Evolutionary conservation across 2,113 vertebrate species (phyloP).

Genomic region (Saccopteryx leptura): DNA sequence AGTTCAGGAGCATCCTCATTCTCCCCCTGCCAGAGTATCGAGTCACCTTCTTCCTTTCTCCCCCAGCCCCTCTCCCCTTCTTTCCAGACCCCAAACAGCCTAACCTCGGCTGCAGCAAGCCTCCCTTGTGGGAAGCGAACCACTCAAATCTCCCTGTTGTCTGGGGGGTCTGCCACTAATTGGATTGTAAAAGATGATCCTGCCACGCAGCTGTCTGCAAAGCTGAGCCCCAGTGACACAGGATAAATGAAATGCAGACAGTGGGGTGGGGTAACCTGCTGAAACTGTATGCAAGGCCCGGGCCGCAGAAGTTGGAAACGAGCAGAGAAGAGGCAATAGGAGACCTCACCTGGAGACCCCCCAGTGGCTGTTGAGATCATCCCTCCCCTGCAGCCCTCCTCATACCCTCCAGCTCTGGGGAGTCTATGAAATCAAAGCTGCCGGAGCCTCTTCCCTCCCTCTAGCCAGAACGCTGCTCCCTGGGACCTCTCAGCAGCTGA

Average conservation of each 20-base stretch:
- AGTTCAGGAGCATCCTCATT: neutral
- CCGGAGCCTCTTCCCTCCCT: neutral
- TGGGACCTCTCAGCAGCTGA: too few species aligned
- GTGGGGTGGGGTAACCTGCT: neutral
- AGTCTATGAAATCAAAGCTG: neutral
- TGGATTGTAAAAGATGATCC: conserved; percentile 39
- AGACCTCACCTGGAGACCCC: neutral
- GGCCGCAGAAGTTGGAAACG: neutral
- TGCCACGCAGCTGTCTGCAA: neutral
- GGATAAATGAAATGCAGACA: neutral
- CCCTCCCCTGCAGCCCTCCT: neutral
- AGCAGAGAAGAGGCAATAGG: neutral
- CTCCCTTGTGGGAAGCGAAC: neutral
- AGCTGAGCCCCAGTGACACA: neutral
- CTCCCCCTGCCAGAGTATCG: neutral
- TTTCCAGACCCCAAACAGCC: neutral
- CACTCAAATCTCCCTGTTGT: fast-evolving
- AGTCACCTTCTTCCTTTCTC: too few species aligned
- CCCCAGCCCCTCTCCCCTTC: neutral
- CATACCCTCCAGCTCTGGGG: fast-evolving
- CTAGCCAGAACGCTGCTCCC: fast-evolving
- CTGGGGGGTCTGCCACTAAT: conserved; percentile 9
- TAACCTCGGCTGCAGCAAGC: fast-evolving
- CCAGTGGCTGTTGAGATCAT: fast-evolving
- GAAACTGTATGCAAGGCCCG: neutral